Evolutionary conservation across 2,113 vertebrate species (phyloP).

Genomic region (Henicopernis longicauda): DNA sequence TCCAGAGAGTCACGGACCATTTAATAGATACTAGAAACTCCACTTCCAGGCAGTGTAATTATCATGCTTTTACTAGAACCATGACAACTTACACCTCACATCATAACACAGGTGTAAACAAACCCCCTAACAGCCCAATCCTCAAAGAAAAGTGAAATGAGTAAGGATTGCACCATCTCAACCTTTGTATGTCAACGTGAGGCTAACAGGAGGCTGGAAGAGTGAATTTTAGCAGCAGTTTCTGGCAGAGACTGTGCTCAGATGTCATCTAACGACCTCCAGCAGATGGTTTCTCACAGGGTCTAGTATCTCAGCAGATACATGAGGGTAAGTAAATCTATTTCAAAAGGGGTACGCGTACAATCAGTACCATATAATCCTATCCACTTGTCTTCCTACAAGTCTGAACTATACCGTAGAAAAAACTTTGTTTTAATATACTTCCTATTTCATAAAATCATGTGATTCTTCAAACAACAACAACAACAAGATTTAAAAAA

Average conservation of each 20-base stretch:
- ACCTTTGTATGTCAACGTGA: rapidly evolving
- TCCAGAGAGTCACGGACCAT: not conserved
- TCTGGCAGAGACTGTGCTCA: not conserved
- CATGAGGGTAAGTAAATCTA: not conserved
- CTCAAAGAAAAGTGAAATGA: not conserved
- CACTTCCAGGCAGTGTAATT: not conserved
- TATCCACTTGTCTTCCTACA: not conserved
- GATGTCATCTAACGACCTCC: not conserved
- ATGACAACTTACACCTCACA: not conserved
- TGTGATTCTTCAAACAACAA: not conserved
- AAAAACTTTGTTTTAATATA: not conserved
- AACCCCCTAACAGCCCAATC: not conserved
- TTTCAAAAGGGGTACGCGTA: not conserved
- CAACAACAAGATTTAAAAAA: not conserved
- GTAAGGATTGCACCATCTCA: not conserved
- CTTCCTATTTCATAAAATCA: not conserved
- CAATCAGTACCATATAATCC: not conserved
- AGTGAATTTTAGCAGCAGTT: not conserved
- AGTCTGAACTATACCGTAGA: not conserved
- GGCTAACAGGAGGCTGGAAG: not conserved
- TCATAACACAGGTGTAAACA: not conserved
- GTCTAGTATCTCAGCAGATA: not conserved
- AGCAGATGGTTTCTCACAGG: not conserved
- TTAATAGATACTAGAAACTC: not conserved
- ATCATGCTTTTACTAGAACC: not conserved